Conservation (phyloP, 2,113 vertebrate genomes). For the Puntigrus tetrazona region DNA sequence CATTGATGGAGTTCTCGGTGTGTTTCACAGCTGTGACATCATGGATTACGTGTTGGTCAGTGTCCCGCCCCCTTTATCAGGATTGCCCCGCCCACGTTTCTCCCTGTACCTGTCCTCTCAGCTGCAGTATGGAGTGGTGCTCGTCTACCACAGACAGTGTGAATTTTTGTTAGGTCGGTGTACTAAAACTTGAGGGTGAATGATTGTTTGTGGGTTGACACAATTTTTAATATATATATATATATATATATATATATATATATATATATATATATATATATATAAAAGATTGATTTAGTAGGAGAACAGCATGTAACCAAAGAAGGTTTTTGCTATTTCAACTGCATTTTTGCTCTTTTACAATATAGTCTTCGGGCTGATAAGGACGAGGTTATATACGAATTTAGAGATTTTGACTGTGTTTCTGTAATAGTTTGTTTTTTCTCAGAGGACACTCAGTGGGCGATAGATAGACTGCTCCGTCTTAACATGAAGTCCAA, state of each 20-base stretch:
- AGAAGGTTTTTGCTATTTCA: background rate
- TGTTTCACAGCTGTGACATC: constrained; percentile 76
- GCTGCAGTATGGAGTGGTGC: constrained; percentile 84
- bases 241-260: too few species aligned
- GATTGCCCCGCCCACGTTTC: constrained; percentile 81
- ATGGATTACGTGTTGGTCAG: constrained; percentile 79
- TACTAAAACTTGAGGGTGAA: background rate
- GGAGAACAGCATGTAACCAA: background rate
- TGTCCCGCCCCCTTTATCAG: constrained; percentile 68
- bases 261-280: too few species aligned
- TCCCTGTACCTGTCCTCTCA: constrained; percentile 88
- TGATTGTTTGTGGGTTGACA: background rate
- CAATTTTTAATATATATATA: too few species aligned
- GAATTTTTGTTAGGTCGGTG: constrained; percentile 79
- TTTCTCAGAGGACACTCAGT: constrained; percentile 80
- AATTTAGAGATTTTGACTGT: background rate
- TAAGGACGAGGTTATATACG: background rate
- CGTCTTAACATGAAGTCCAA: constrained; percentile 63
- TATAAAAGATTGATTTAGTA: background rate
- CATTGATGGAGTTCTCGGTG: background rate
- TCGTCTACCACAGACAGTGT: constrained; percentile 84
- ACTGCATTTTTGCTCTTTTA: background rate
- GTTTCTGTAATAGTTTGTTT: background rate
- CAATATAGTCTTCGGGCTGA: background rate
- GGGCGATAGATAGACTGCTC: constrained; percentile 69